Base-by-base conservation (phyloP, 1,140 invertebrate genomes). In the Hyles euphorbiae region DNA sequence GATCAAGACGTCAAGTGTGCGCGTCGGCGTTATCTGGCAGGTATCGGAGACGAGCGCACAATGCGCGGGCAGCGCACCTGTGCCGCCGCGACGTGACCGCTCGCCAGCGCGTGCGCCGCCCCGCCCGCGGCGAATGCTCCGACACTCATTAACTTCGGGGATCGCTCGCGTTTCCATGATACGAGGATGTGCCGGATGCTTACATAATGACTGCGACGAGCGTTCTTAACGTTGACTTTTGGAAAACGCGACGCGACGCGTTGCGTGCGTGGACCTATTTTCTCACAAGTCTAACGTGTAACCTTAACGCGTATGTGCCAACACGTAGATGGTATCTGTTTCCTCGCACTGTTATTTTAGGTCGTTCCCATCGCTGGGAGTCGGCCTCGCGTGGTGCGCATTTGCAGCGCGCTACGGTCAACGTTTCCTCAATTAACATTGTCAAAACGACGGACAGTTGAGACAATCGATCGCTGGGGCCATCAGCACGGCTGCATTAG, bases 121-220 rank as follows among this genome's bases (percentile, higher is more conserved):
- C 60, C 45, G 60, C 68, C 58, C 67, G 67, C 63, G 66, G 74
- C 70, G 74, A 79, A 81, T 83, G 78, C 80, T 83, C 76, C 72
- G 68, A 74, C 70, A 77, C 70, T 86, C 81, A 83, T 86, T 86
- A 86, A 81, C 59, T 87, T 81, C 62, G 76, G 72, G 75, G 72
- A 75, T 77, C 73, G 74, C 70, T 76, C 72, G 73, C 77, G 74
- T 70, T 75, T 72, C 72, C 70, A 81, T 84, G 80, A 84, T 84
- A 79, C 67, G 64, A 76, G 70, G 78, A 75, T 74, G 74, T 78
- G 75, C 76, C 74, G 74, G 74, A 81, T 79, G 77, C 74, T 74
- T 77, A 71, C 72, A 63, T 86, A 83, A 86, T 86, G 72, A 79
- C 74, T 63, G 60, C 53, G 64, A 46, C 54, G 44, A 56, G 10